These are phyloP conservation scores for Nycticebus coucang DNA, from an alignment of 2,113 vertebrate genomes.

Conservation along the genomic window DNA sequence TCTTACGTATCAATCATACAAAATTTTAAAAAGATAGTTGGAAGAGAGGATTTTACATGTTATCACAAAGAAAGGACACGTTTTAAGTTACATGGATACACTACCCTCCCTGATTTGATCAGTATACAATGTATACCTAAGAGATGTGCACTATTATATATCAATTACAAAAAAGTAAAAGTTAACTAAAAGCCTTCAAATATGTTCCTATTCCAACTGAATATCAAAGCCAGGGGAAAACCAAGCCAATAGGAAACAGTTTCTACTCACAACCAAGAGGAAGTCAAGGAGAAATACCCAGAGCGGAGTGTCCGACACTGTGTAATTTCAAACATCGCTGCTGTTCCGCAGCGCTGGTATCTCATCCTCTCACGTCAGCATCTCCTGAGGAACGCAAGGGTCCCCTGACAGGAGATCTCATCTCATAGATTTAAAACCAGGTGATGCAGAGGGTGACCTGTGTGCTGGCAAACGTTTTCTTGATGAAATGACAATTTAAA, in stretches of 20 bases:
- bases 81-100: not conserved
- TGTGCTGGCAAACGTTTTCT: not conserved
- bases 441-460: not conserved
- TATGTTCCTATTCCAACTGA: not conserved
- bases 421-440: not conserved
- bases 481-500: not conserved
- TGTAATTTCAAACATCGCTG: not conserved
- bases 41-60: not conserved
- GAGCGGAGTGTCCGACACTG: too few species aligned
- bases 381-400: too few species aligned
- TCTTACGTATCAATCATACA: not conserved
- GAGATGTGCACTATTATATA: not conserved
- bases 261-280: not conserved
- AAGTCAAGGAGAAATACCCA: not conserved
- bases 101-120: not conserved
- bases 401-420: not conserved
- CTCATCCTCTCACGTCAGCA: not conserved
- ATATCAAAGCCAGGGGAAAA: not conserved
- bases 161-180: not conserved
- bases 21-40: not conserved
- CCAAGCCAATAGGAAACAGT: not conserved
- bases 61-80: not conserved
- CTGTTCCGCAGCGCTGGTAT: rapidly evolving
- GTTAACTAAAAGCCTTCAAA: not conserved
- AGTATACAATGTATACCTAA: not conserved